A percentile compares a stretch with the other conserved stretches of the same genome.
phyloP scores from a whole-genome alignment of 2,888 invertebrate genomes.

The Orthosia incerta region DNA sequence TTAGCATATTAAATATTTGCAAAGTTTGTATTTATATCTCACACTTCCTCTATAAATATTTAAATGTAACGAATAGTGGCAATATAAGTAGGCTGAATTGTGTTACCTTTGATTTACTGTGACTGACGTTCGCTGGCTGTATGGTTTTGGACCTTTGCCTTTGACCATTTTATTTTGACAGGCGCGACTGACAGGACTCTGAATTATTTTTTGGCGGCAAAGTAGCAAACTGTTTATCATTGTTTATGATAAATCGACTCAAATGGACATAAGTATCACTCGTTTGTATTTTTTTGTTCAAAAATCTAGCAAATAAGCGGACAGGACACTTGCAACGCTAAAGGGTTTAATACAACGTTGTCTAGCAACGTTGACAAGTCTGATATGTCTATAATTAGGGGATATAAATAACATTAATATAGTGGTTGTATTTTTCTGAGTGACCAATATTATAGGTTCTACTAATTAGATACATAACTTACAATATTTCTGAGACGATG shows the following conservation, averaged over 20 bases:
- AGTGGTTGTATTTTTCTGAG: too few species aligned
- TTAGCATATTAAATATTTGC: conserved; percentile 56
- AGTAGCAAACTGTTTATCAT: too few species aligned
- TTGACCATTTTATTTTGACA: conserved; percentile 4
- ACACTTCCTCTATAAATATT: conserved; percentile 67
- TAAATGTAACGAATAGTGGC: neutral
- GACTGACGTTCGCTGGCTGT: neutral
- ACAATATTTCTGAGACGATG: too few species aligned
- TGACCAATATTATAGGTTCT: too few species aligned
- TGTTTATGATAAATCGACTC: too few species aligned
- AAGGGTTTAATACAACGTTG: neutral
- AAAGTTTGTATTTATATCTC: conserved; percentile 37
- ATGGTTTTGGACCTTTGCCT: conserved; percentile 8
- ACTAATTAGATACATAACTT: too few species aligned
- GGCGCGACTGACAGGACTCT: too few species aligned
- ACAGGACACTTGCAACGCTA: neutral
- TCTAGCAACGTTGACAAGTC: neutral
- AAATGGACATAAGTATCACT: too few species aligned
- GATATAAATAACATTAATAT: too few species aligned
- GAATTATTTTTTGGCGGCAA: conserved; percentile 1
- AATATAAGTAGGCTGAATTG: conserved; percentile 30
- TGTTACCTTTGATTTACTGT: neutral
- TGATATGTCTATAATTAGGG: neutral
- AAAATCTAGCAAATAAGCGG: neutral
- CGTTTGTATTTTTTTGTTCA: neutral